Conservation (phyloP, 2,888 invertebrate species). For the Brachyptera putata region DNA sequence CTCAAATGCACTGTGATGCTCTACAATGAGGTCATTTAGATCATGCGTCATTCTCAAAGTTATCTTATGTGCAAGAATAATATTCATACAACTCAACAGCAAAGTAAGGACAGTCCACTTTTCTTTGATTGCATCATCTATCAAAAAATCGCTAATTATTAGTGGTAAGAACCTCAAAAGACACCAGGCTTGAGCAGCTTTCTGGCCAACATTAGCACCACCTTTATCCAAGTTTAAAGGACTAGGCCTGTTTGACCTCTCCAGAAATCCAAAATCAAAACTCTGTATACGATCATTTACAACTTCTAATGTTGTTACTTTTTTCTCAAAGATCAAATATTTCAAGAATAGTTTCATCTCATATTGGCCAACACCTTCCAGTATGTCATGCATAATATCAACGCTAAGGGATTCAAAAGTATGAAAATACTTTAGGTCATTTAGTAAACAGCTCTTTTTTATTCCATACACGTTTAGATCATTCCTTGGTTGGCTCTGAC, state of each 20-base stretch:
- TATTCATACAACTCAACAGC: conserved; percentile 29
- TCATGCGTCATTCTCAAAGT: conserved; percentile 22
- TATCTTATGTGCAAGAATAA: conserved; percentile 28
- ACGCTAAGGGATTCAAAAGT: conserved; percentile 28
- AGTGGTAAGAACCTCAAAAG: conserved; percentile 24
- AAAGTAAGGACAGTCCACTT: conserved; percentile 28
- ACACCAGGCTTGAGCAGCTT: conserved; percentile 28
- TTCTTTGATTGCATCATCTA: conserved; percentile 5
- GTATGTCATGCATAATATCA: conserved; percentile 36
- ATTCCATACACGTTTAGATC: not conserved
- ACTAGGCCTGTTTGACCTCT: conserved; percentile 20
- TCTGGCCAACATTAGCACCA: conserved; percentile 26
- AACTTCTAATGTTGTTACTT: not conserved
- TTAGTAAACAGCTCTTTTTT: conserved; percentile 4
- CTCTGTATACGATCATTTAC: not conserved
- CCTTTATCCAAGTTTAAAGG: conserved; percentile 23
- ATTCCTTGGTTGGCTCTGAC: not conserved
- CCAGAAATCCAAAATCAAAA: not conserved
- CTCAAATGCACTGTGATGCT: not conserved
- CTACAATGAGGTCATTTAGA: not conserved
- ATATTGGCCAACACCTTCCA: conserved; percentile 34
- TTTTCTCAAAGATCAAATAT: not conserved
- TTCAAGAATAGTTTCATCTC: conserved; percentile 29
- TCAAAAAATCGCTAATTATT: conserved; percentile 25
- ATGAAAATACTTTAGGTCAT: conserved; percentile 33